A percentile compares a stretch with the other conserved stretches of the same genome.
phyloP scores from a whole-genome alignment of 2,797 vertebrate genomes.

The Brachyrhaphis roseni region DNA sequence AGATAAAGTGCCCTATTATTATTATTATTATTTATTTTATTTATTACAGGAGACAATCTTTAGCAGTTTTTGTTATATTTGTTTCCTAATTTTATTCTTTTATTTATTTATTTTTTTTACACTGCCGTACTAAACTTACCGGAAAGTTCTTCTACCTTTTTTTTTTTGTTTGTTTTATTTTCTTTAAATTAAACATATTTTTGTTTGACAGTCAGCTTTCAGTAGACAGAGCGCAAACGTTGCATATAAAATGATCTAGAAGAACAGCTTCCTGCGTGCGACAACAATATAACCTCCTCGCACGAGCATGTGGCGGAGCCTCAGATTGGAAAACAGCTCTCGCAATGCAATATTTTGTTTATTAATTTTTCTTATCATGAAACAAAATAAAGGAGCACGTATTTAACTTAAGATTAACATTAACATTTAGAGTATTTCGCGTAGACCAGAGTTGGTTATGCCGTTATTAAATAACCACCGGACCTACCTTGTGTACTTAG shows the following conservation, averaged over 20 bases:
- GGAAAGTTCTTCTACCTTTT: too few relatives aligned
- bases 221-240: background rate
- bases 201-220: background rate
- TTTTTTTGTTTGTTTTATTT: background rate
- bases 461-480: background rate
- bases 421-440: background rate
- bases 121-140: background rate
- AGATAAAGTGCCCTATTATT: background rate
- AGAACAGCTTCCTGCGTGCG: slow-evolving; percentile 41
- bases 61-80: background rate
- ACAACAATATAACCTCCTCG: slow-evolving; percentile 17
- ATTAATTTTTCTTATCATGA: background rate
- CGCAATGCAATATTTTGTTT: background rate
- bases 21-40: background rate
- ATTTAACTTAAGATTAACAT: background rate
- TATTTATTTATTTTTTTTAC: too few relatives aligned
- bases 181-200: background rate
- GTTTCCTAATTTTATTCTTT: background rate
- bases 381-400: background rate
- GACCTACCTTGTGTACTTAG: slow-evolving; percentile 71
- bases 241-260: slow-evolving; percentile 8
- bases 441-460: background rate
- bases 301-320: slow-evolving; percentile 45
- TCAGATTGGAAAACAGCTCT: slow-evolving; percentile 59
- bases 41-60: background rate